These are phyloP conservation scores for Chaunax sp. DNA, from an alignment of 2,797 vertebrate genomes.

Conservation along the genomic window DNA sequence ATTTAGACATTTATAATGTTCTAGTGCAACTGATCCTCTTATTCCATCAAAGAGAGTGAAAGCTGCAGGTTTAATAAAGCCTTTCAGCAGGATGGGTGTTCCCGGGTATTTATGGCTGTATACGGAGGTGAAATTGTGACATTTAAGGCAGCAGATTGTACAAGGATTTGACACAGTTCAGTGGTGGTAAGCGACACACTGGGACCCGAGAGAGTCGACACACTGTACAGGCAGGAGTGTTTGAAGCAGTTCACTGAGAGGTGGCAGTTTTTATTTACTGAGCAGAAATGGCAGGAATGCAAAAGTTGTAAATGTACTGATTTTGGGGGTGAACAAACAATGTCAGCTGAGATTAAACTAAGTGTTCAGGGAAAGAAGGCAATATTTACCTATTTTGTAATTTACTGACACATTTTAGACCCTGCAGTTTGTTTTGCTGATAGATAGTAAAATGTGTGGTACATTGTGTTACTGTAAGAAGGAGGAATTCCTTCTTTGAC, in stretches of 20 bases:
- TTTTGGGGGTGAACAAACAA: too few relatives aligned
- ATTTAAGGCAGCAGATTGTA: slow-evolving; percentile 15
- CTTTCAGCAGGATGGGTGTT: not conserved
- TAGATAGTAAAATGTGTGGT: slow-evolving; percentile 5
- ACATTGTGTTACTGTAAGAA: slow-evolving; percentile 24
- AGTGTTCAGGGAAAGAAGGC: slow-evolving; percentile 19
- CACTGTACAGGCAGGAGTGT: not conserved
- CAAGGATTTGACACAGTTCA: slow-evolving; percentile 36
- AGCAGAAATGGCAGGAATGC: slow-evolving; percentile 17
- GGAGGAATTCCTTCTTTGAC: not conserved
- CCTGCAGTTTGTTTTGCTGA: slow-evolving; percentile 6
- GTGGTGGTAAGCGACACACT: not conserved
- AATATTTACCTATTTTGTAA: slow-evolving; percentile 40
- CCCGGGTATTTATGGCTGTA: not conserved
- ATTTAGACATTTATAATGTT: not conserved
- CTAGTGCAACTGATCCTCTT: slow-evolving; percentile 1
- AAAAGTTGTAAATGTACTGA: too few relatives aligned
- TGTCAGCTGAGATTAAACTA: too few relatives aligned
- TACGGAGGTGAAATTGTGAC: slow-evolving; percentile 25
- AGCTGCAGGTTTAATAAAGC: slow-evolving; percentile 9
- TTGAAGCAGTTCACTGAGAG: slow-evolving; percentile 13
- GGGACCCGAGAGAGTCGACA: not conserved
- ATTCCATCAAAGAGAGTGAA: not conserved
- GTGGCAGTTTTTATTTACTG: not conserved
- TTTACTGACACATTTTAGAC: slow-evolving; percentile 1